Percentiles rank a stretch among this genome's conserved stretches.
Evolutionary conservation across 2,888 invertebrate genomes (phyloP).

Genomic region (Scrobipalpa atriplicella): DNA sequence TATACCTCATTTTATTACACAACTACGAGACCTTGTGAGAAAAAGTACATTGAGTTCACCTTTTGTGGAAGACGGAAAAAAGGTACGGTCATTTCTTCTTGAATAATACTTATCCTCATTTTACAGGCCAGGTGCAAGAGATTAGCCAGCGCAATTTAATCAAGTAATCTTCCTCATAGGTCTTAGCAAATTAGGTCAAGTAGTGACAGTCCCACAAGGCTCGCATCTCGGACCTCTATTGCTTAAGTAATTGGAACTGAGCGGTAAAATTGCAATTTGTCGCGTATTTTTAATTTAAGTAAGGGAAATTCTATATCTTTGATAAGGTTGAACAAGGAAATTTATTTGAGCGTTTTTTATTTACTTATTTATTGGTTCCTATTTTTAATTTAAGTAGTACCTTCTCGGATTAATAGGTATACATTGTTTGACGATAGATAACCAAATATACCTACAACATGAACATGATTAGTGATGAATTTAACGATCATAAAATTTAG

Average conservation of each 20-base stretch:
- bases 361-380: no score
- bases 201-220: constrained; percentile 14
- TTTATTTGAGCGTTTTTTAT: no score
- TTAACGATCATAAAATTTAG: no score
- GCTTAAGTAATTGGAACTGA: constrained; percentile 12
- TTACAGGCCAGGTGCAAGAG: constrained; percentile 3
- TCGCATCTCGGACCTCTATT: constrained; percentile 1
- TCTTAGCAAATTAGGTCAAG: constrained; percentile 7
- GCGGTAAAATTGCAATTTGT: neutral
- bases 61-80: neutral
- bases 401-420: no score
- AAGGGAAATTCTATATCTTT: neutral
- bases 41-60: no score
- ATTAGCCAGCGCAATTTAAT: constrained; percentile 9
- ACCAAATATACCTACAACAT: no score
- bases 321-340: neutral
- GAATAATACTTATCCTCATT: constrained; percentile 5
- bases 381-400: no score
- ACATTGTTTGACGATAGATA: no score
- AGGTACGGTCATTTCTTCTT: neutral
- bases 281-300: neutral
- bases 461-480: no score
- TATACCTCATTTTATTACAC: no score
- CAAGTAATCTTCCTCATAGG: constrained; percentile 7
- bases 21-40: no score